phyloP scores from a whole-genome alignment of 2,888 invertebrate species.

The Catocala fraxini region DNA sequence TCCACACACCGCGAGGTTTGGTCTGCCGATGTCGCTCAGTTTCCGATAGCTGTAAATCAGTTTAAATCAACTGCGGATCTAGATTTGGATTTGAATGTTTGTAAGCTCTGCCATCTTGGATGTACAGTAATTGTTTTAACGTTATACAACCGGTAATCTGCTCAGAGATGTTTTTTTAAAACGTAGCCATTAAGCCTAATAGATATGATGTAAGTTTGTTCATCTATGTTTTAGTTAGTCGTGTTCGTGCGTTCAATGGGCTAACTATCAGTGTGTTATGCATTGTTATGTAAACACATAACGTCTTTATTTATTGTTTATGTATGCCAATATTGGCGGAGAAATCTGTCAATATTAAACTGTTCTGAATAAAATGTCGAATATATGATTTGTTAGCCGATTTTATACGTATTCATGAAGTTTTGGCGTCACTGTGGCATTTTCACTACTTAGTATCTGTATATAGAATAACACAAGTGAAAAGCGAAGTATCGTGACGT shows the following conservation, averaged over 20 bases:
- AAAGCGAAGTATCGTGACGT: no score
- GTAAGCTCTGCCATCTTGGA: conserved; percentile 16
- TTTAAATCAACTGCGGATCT: conserved; percentile 7
- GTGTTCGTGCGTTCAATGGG: conserved; percentile 28
- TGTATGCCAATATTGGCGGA: conserved; percentile 21
- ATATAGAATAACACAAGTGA: no score
- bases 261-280: conserved; percentile 28
- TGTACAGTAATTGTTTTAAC: conserved; percentile 30
- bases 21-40: conserved; percentile 41
- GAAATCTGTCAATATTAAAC: conserved; percentile 25
- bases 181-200: conserved; percentile 42
- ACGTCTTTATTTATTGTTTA: conserved; percentile 19
- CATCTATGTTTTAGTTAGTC: conserved; percentile 12
- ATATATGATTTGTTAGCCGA: background rate
- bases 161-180: conserved; percentile 39
- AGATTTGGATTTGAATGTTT: conserved; percentile 7
- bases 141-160: conserved; percentile 40
- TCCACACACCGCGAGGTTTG: conserved; percentile 38
- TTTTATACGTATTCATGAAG: background rate
- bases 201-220: conserved; percentile 42
- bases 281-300: conserved; percentile 40
- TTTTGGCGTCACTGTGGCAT: conserved; percentile 11
- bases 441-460: no score
- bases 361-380: conserved; percentile 1
- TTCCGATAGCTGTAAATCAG: conserved; percentile 17